Conservation (phyloP, 2,113 vertebrate genomes). For the Montifringilla adamsi region DNA sequence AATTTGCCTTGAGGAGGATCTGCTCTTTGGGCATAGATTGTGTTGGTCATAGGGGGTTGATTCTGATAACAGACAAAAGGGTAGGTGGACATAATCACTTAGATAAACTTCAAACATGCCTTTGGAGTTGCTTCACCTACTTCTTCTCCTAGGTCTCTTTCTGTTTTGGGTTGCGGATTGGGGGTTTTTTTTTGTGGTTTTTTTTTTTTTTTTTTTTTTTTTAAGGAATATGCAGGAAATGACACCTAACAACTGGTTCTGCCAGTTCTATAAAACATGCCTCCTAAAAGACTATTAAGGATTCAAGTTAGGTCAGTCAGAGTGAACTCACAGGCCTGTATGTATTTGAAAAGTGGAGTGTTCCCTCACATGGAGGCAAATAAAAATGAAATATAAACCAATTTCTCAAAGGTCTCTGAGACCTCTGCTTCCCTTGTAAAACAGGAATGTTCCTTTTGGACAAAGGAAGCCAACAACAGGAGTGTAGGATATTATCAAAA, state of each 20-base stretch:
- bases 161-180: not conserved
- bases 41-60: not conserved
- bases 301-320: slow-evolving; percentile 35
- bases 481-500: not conserved
- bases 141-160: not conserved
- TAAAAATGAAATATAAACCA: not conserved
- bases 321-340: not conserved
- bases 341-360: not conserved
- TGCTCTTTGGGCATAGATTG: not conserved
- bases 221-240: not conserved
- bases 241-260: slow-evolving; percentile 28
- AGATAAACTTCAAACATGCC: not conserved
- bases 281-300: slow-evolving; percentile 14
- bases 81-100: not conserved
- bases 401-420: not conserved
- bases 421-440: not conserved
- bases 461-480: not conserved
- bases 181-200: not conserved
- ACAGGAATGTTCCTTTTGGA: not conserved
- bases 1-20: not conserved
- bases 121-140: not conserved
- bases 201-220: not conserved
- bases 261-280: slow-evolving; percentile 30
- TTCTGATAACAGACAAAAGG: not conserved
- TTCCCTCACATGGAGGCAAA: not conserved